A percentile compares a stretch with the other conserved stretches of the same genome.
Conservation (phyloP, 2,797 vertebrate genomes). For the Sebastes reedi region DNA sequence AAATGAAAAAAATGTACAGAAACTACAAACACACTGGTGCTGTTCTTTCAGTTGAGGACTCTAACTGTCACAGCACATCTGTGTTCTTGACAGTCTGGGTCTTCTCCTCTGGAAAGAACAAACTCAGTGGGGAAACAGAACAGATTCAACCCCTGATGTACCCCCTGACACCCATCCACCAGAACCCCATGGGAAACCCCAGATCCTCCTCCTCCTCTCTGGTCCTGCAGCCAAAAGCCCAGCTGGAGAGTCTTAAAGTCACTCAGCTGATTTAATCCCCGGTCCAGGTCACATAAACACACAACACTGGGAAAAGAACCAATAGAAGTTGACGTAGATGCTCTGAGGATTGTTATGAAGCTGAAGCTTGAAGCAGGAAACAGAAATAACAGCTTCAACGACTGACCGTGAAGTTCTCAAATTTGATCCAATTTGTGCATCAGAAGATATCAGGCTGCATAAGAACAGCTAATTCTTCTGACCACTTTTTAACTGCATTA, state of each 20-base stretch:
- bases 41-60: neutral
- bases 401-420: neutral
- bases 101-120: conserved; percentile 11
- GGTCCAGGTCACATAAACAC: conserved; percentile 58
- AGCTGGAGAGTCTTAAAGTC: conserved; percentile 62
- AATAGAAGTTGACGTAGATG: neutral
- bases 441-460: neutral
- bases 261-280: conserved; percentile 63
- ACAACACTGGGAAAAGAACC: conserved; percentile 40
- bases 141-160: conserved; percentile 45
- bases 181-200: conserved; percentile 43
- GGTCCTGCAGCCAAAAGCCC: conserved; percentile 49
- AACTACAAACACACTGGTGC: neutral
- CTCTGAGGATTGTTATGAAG: neutral
- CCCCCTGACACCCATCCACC: conserved; percentile 40
- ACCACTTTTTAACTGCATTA: neutral
- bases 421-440: neutral
- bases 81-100: conserved; percentile 11
- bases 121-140: conserved; percentile 57
- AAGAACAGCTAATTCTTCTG: neutral
- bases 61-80: conserved; percentile 6
- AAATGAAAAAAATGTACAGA: neutral
- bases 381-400: neutral
- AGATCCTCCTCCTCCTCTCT: neutral
- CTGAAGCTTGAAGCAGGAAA: neutral